Evolutionary conservation across 2,797 vertebrate genomes (phyloP), one percentile per base, ranked within the genome.

Genomic region (Numenius phaeopus): DNA sequence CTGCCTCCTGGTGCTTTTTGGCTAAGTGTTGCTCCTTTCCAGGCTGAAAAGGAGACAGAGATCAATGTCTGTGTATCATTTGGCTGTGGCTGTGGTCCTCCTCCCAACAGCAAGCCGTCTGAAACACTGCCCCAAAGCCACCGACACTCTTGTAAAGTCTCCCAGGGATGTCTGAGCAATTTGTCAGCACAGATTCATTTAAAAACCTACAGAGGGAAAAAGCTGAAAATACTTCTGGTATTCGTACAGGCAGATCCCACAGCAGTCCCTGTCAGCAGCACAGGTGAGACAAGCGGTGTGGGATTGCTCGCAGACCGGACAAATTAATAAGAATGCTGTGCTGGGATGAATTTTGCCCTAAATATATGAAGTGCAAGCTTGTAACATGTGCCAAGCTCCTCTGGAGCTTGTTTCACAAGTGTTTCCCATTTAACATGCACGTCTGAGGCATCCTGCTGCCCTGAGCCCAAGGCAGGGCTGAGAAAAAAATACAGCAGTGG

Each of bases 401-500:
- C 91, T 72, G 84, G 93, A 96, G 94, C 87, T 76, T 85, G 81
- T 95, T 95, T 94, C 91, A 84, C 81, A 82, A 87, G 66, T 3
- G 58, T 46, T 95, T 92, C 66, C 84, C 75, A 12, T 94, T 83
- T 58, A 3, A 42, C 49, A n/a, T 4, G n/a, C 49, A 13, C 0
- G 4, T 72, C 91, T 64, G 80, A 84, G 55, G 66, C 42, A 37
- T 82, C 62, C 75, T 78, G 79, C 90, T 94, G 70, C 78, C 67
- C 37, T 7, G 1, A 67, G 86, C 83, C 58, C 20, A 7, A 59
- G 80, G 67, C 2, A 54, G 72, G 21, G 77, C 47, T 69, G 90
- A 65, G 73, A 65, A 39, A 57, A 79, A 21, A 34, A 9, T 0
- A 13, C 30, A 34, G 50, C 40, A 93, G 67, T 2, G 42, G 2